Evolutionary conservation across 2,888 invertebrate genomes (phyloP).

Genomic region (Fissipunctia ypsillon): DNA sequence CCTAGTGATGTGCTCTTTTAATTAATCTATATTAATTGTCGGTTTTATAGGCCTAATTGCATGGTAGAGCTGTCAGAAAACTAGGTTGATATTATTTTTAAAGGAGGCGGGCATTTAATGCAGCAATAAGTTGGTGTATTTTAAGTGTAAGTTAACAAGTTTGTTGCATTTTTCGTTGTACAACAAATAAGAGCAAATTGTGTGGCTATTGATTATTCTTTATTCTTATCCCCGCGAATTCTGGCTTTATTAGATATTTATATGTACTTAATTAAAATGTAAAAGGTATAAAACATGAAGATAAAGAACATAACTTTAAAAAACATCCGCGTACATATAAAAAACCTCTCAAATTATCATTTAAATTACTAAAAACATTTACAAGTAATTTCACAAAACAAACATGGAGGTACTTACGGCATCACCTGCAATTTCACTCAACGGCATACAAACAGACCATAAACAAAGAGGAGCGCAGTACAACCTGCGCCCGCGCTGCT

Average conservation of each 20-base stretch:
- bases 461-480: conserved; percentile 61
- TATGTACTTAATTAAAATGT: not conserved
- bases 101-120: conserved; percentile 13
- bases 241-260: not conserved
- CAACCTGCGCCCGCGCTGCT: conserved; percentile 78
- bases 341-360: conserved; percentile 41
- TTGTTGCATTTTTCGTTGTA: conserved; percentile 20
- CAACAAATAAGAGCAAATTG: conserved; percentile 9
- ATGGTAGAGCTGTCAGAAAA: conserved; percentile 27
- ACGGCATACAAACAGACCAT: conserved; percentile 56
- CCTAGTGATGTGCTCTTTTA: conserved; percentile 57
- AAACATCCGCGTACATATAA: not conserved
- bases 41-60: conserved; percentile 51
- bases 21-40: conserved; percentile 63
- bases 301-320: not conserved
- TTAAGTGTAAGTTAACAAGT: conserved; percentile 21
- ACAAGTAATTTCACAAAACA: conserved; percentile 50
- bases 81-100: conserved; percentile 40
- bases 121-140: conserved; percentile 8
- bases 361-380: conserved; percentile 44
- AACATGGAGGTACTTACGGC: conserved; percentile 40
- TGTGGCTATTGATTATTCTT: not conserved
- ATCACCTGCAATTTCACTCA: conserved; percentile 66
- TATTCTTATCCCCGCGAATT: not conserved
- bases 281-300: not conserved